Base-by-base conservation (phyloP, 2,888 invertebrate genomes). In the Metalampra italica region DNA sequence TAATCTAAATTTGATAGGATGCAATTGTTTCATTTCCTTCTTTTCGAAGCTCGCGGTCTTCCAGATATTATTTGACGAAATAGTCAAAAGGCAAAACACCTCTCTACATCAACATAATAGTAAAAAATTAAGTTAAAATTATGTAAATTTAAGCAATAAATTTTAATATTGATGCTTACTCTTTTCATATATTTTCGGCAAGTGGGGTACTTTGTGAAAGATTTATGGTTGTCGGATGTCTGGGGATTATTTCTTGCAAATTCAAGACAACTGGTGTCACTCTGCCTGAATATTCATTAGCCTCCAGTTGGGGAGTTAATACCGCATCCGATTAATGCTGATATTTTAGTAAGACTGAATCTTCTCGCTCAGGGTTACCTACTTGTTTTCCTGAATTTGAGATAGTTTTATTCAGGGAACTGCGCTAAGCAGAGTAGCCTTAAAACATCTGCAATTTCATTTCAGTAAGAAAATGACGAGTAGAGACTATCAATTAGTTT, bases 231-330 rank as follows among this genome's bases (percentile, higher is more conserved):
- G 67, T 66, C 68, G 58, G 68, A 68, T 68, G 69, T 64, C 60
- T 57, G 54, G 54, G 65, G 73, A 76, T 78, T 80, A 78, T 78
- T 79, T 79, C 78, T 77, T 71, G 76, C 77, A 71, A 77, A 78
- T 78, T 78, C 68, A 66, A 71, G 71, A 78, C 75, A 73, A 74
- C 69, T 66, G 73, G 73, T 78, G 78, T 78, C 75, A 71, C 68
- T 71, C 67, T 53, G 61, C 60, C 59, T 82, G 83, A 82, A 85
- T 84, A 85, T 84, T 84, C 81, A 84, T 78, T 67, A 78, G 66
- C 58, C 64, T 56, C 57, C 60, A 68, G 60, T 67, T 65, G 56
- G 62, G 60, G 62, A 71, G 71, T 71, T 74, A 71, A 74, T 74
- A 71, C 71, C 68, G 66, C 65, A 71, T 71, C 65, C 66, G 72